A percentile compares a stretch with the other conserved stretches of the same genome.
phyloP scores from a whole-genome alignment of 2,888 invertebrate species.

The Plebejus melissa region DNA sequence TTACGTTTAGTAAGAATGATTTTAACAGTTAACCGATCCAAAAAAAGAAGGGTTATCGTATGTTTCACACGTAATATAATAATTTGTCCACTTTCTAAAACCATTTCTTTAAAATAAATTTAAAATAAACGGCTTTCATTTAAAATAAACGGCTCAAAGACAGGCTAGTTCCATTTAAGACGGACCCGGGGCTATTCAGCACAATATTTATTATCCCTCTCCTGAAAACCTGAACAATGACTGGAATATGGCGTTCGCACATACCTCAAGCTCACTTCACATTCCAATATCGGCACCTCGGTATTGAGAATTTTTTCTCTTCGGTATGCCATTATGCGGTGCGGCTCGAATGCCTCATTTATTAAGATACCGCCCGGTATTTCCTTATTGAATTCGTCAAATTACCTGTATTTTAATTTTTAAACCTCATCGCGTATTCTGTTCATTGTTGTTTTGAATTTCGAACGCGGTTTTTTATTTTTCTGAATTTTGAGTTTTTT shows the following conservation, averaged over 20 bases:
- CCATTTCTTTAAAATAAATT: no score
- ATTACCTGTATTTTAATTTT: slow-evolving; percentile 22
- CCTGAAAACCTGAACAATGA: background rate
- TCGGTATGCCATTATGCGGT: slow-evolving; percentile 64
- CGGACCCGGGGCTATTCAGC: background rate
- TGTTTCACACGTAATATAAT: no score
- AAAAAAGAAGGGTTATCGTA: no score
- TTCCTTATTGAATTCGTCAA: slow-evolving; percentile 36
- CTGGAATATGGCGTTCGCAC: slow-evolving; percentile 9
- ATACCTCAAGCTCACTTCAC: slow-evolving; percentile 24
- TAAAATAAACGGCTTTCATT: no score
- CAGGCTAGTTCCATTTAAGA: background rate
- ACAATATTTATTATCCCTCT: background rate
- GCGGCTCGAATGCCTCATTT: slow-evolving; percentile 44
- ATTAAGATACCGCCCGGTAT: slow-evolving; percentile 52
- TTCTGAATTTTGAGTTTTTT: background rate
- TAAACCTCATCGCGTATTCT: background rate
- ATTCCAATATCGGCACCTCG: slow-evolving; percentile 57
- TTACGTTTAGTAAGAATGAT: no score
- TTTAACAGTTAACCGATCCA: no score
- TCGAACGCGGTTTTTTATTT: background rate
- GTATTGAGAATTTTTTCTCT: slow-evolving; percentile 60
- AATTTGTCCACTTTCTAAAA: no score
- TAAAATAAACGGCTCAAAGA: no score
- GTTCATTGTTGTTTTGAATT: background rate